A percentile compares a stretch with the other conserved stretches of the same genome.
Evolutionary conservation across 2,888 invertebrate genomes (phyloP).

Genomic region (Ophion ellenae): DNA sequence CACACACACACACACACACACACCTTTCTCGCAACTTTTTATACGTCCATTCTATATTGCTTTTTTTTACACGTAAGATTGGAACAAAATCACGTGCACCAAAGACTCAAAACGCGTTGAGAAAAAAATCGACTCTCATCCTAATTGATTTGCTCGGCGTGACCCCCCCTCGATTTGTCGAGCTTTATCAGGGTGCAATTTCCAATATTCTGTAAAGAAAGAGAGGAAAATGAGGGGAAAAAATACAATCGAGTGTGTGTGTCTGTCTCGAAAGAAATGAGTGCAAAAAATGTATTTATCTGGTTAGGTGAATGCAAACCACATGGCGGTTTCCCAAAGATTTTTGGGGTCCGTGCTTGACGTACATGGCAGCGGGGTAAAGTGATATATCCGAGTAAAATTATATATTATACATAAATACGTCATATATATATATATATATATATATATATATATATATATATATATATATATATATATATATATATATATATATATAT

Average conservation of each 20-base stretch:
- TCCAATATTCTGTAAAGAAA: slow-evolving; percentile 39
- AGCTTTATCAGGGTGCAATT: slow-evolving; percentile 57
- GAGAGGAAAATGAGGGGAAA: slow-evolving; percentile 8
- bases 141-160: slow-evolving; percentile 12
- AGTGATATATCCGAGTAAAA: slow-evolving; percentile 63
- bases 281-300: neutral
- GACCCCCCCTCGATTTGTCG: slow-evolving; percentile 42
- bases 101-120: neutral
- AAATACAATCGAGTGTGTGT: neutral
- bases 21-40: neutral
- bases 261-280: slow-evolving; percentile 10
- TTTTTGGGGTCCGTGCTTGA: slow-evolving; percentile 75
- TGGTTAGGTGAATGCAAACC: slow-evolving; percentile 26
- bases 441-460: no score
- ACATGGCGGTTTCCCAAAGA: slow-evolving; percentile 72
- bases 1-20: neutral
- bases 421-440: slow-evolving; percentile 25
- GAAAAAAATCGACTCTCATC: neutral
- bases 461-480: slow-evolving; percentile 47
- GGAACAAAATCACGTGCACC: no score
- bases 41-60: neutral
- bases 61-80: neutral
- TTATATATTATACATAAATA: slow-evolving; percentile 61
- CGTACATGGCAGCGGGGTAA: slow-evolving; percentile 54
- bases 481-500: slow-evolving; percentile 47